Evolutionary conservation across 2,797 vertebrate species (phyloP), one percentile per base, ranked within the genome.

Genomic region (Sebastes cheni): DNA sequence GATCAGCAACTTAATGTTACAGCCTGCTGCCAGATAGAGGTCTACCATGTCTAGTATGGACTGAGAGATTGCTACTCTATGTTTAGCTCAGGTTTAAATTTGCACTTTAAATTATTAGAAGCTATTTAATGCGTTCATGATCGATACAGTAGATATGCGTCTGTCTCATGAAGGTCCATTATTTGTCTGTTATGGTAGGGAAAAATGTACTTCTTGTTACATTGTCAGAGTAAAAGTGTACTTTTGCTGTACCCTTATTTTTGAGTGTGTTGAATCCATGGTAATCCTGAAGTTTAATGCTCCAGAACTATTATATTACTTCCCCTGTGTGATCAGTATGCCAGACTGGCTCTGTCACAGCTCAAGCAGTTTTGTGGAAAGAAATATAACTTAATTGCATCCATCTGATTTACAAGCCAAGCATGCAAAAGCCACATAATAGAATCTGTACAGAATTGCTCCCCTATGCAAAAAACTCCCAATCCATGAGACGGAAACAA

Each of bases 351-450:
- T 76, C 64, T 68, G 23, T 66, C 34, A 72, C 11, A 77, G 50
- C 66, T 86, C 54, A 81, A 67, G 32, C 42, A 39, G 25, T 62
- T 81, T 82, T 86, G 62, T 82, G 73, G 86, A 54, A 79, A 81
- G 79, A 85, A 81, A 81, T 82, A 70, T 72, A 73, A 81, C 70
- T 75, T 84, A 75, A 85, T 79, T 89, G 42, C 67, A 70, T 69
- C 61, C 61, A 72, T 81, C 62, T 76, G 79, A 86, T 86, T 83
- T 81, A 60, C 60, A 67, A 82, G 69, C 67, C 79, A 84, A 77
- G 67, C 74, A 74, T 81, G 54, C 68, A 58, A 81, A 86, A 90
- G 27, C 77, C 86, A 79, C 67, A 81, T 61, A 81, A 83, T 69
- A 76, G 12, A 86, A 76, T 79, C 32, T 80, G 29, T 54, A 73